Base-by-base conservation (phyloP, 2,797 vertebrate genomes). In the Myotis myotis region DNA sequence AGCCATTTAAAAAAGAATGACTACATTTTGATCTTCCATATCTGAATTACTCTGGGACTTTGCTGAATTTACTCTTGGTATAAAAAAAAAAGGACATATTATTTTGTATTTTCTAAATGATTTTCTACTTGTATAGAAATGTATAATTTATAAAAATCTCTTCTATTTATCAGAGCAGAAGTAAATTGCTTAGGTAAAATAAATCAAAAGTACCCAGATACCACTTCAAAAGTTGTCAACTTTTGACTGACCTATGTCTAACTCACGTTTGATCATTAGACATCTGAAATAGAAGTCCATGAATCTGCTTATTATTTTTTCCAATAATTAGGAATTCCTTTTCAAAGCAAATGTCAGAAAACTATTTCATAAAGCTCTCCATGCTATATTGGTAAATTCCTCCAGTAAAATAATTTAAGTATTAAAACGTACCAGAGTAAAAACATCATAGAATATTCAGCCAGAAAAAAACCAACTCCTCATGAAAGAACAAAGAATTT, bases 81-180 rank as follows among this genome's bases (percentile, higher is more conserved):
- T 60, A 47, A 97, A 97, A 97, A n/a, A 97, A 97, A 97, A 97
- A 92, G 19, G 97, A 95, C 89, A 92, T 12, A 47, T 85, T 92
- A 94, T 38, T 96, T 92, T 96, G 87, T 96, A 96, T 86, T 97
- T 97, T 95, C 95, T 87, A 96, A 97, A 84, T 22, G 2, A 97
- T 96, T 85, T 94, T 81, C 41, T 93, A 64, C 47, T 81, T 79
- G 12, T 85, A 89, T 30, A 47, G 23, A 95, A 95, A 88, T 10
- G 11, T 94, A 25, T 76, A 28, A 92, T 97, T 97, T 89, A 93
- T 84, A 87, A 97, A 97, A 97, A 92, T 91, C n/a, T 83, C 93
- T 95, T 96, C 12, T n/a, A 95, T 0, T 55, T n/a, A 92, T 83
- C 72, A 97, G 71, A 97, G 47, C 44, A 96, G 68, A 76, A 0